A percentile compares a stretch with the other conserved stretches of the same genome.
phyloP scores from a whole-genome alignment of 1,140 invertebrate species.

The Scaptomyza pallida region DNA sequence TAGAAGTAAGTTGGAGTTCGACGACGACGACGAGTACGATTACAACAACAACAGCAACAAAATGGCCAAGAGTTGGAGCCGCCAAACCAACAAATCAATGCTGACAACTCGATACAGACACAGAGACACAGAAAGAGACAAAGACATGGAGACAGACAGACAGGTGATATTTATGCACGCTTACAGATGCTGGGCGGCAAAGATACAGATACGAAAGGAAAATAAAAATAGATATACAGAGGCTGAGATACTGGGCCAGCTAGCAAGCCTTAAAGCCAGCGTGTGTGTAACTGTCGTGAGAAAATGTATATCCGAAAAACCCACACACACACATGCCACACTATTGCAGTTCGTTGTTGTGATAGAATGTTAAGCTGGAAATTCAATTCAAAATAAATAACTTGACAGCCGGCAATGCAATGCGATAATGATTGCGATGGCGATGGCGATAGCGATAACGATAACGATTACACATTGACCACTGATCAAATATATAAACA shows the following conservation, averaged over 20 bases:
- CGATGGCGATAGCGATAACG: slow-evolving; percentile 5
- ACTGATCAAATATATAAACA: slow-evolving; percentile 49
- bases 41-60: neutral
- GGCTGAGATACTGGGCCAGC: slow-evolving; percentile 27
- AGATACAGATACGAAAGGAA: slow-evolving; percentile 16
- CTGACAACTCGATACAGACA: slow-evolving; percentile 60
- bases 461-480: slow-evolving; percentile 11
- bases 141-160: slow-evolving; percentile 35
- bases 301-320: slow-evolving; percentile 69
- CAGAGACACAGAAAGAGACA: slow-evolving; percentile 27
- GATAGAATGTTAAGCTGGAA: slow-evolving; percentile 25
- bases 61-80: slow-evolving; percentile 44
- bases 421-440: slow-evolving; percentile 23
- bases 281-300: slow-evolving; percentile 63
- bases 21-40: neutral
- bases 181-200: slow-evolving; percentile 58
- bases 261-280: neutral
- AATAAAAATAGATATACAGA: neutral
- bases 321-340: slow-evolving; percentile 29
- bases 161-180: slow-evolving; percentile 77
- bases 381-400: slow-evolving; percentile 48
- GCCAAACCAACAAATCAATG: slow-evolving; percentile 76
- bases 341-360: neutral
- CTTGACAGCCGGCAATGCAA: slow-evolving; percentile 13
- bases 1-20: slow-evolving; percentile 52